Base-by-base conservation (phyloP, 2,113 vertebrate genomes). In the Pangasianodon hypophthalmus region DNA sequence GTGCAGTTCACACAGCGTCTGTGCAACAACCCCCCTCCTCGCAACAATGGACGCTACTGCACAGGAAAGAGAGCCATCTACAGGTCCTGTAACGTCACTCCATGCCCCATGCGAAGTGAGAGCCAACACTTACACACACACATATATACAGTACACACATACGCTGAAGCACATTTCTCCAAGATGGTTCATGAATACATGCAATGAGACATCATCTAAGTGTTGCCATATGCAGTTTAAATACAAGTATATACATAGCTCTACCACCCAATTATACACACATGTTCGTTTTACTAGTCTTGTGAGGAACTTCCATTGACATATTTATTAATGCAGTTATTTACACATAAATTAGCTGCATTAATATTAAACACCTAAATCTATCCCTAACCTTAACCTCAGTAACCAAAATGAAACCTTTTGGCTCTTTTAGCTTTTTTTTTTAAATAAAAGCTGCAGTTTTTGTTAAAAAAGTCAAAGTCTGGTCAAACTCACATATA, bases 11-110 rank as follows among this genome's bases (percentile, higher is more conserved):
- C 98, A 29, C 96, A 98, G 71, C 97, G 98, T 2, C 96, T 98
- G 90, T 99, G 98, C 95, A 99, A 99, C 93, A 99, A 99, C 90
- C 98, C 98, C 0, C 97, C 98, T 0, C 98, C 98, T 1, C 96
- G 98, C 37, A 99, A 99, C 95, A 97, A 96, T 0, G 98, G 98
- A 0, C 97, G 97, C 21, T 99, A 97, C 95, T 99, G 98, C 95
- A 98, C 97, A 0, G 98, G 98, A 71, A 99, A 99, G 94, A 96
- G 98, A 48, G 97, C 98, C 88, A 96, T 99, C 93, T 97, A 99
- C 92, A 96, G 97, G 56, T 99, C 98, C 83, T 99, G 98, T 92
- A 97, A 92, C 0, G 94, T 98, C 14, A n/a, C 56, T 0, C 95
- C 97, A 0, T 99, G 98, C 88, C 97, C 97, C 0, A 29, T 94